phyloP scores from a whole-genome alignment of 2,113 vertebrate genomes.

The Pseudois nayaur region DNA sequence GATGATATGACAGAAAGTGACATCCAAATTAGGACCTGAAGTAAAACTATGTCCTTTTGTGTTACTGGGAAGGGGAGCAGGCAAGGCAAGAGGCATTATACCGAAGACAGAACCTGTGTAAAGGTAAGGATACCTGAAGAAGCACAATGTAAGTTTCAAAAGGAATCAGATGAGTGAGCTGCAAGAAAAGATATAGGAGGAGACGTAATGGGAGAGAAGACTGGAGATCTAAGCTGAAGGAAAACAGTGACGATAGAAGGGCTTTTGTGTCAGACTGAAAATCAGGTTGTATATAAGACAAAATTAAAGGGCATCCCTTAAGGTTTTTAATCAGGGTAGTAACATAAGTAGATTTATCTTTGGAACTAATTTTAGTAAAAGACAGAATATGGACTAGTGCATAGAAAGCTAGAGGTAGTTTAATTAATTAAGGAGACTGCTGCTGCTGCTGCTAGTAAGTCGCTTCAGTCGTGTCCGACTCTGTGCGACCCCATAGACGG shows the following conservation, averaged over 20 bases:
- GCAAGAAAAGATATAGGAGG: background rate
- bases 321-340: background rate
- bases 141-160: background rate
- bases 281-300: background rate
- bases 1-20: background rate
- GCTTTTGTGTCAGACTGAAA: background rate
- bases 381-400: background rate
- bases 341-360: background rate
- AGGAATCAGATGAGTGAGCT: background rate
- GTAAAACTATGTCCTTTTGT: background rate
- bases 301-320: background rate
- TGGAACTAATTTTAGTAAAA: slow-evolving; percentile 7
- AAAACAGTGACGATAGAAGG: background rate
- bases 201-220: background rate
- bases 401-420: background rate
- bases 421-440: background rate
- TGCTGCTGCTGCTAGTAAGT: no score
- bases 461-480: no score
- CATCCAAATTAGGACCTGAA: background rate
- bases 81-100: background rate
- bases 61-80: background rate
- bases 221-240: background rate
- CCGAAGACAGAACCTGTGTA: background rate
- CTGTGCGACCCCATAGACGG: no score
- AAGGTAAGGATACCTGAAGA: background rate